Evolutionary conservation across 2,888 invertebrate species (phyloP), one percentile per base, ranked within the genome.

Genomic region (Drosophila barbarae): DNA sequence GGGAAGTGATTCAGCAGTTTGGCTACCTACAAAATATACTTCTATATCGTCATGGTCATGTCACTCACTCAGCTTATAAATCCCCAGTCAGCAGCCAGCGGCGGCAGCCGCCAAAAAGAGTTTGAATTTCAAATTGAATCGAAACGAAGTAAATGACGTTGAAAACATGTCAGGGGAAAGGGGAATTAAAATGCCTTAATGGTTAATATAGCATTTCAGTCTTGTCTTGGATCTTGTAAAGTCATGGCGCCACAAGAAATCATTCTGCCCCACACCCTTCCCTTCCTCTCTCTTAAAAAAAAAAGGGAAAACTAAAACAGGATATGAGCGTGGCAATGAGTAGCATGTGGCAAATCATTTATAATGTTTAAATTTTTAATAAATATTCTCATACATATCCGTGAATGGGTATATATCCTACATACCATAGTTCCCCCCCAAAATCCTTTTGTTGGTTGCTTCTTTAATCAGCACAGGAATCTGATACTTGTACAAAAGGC

Each of bases 401-500:
- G 18, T 4, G n/a, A 2, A 51, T 46, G 57, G 50, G 34, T 13
- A 41, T 39, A 41, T 38, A 30, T 26, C 30, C 3, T 30, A 30
- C 9, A 28, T 28, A 47, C 13, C 9, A 28, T 28, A 47, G 18
- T 47, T 36, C 23, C 46, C 46, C 12, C 12, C 34, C 32, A 52
- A 42, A 44, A 55, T 38, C 57, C 52, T 49, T 53, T 53, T 53
- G 51, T 66, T 53, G 61, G 57, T 46, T 63, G 71, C 75, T 73
- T 74, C 73, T 85, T 83, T 81, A 81, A 81, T 81, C 85, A 85
- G 77, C 72, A 80, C 65, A 77, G 81, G 85, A 81, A 81, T 81
- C 85, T 81, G 85, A 81, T 81, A 81, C 81, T 81, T 85, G 75
- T 85, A 80, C 79, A 80, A 80, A 80, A 80, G 80, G 76, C 83